Conservation (phyloP, 2,797 vertebrate species). For the Microchirus variegatus region DNA sequence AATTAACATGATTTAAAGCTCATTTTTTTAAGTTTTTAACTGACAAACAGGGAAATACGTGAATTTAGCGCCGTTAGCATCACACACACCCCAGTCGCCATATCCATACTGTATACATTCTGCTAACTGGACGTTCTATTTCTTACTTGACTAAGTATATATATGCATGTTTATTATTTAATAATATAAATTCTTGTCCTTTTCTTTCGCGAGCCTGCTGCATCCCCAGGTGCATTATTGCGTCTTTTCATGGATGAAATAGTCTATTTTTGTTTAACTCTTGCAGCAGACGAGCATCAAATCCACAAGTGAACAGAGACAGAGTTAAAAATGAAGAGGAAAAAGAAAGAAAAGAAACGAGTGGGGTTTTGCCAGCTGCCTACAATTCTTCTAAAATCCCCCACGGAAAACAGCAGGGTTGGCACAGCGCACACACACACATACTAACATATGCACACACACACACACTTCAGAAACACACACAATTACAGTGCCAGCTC, state of each 20-base stretch:
- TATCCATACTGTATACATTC: too few relatives aligned
- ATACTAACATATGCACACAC: slow-evolving; percentile 54
- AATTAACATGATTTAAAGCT: too few relatives aligned
- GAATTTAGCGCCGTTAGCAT: too few relatives aligned
- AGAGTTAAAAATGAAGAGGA: slow-evolving; percentile 14
- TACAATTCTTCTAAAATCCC: slow-evolving; percentile 73
- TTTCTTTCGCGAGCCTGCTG: too few relatives aligned
- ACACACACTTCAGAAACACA: slow-evolving; percentile 49
- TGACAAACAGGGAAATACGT: too few relatives aligned
- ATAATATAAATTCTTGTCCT: too few relatives aligned
- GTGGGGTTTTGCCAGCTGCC: slow-evolving; percentile 67
- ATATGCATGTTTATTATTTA: too few relatives aligned
- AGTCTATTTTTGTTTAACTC: slow-evolving; percentile 61
- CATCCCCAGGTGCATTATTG: slow-evolving; percentile 40
- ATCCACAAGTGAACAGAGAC: slow-evolving; percentile 46
- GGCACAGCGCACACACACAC: slow-evolving; percentile 44
- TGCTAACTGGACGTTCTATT: too few relatives aligned
- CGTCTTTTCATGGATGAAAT: slow-evolving; percentile 68
- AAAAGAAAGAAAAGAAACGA: slow-evolving; percentile 16
- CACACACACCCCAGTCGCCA: too few relatives aligned
- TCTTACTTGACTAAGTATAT: too few relatives aligned
- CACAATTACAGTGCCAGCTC: slow-evolving; percentile 70
- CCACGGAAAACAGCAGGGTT: slow-evolving; percentile 73
- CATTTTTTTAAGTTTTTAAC: too few relatives aligned
- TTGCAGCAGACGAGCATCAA: slow-evolving; percentile 30